Evolutionary conservation across 2,797 vertebrate species (phyloP).

Genomic region (Nannoperca obscura): DNA sequence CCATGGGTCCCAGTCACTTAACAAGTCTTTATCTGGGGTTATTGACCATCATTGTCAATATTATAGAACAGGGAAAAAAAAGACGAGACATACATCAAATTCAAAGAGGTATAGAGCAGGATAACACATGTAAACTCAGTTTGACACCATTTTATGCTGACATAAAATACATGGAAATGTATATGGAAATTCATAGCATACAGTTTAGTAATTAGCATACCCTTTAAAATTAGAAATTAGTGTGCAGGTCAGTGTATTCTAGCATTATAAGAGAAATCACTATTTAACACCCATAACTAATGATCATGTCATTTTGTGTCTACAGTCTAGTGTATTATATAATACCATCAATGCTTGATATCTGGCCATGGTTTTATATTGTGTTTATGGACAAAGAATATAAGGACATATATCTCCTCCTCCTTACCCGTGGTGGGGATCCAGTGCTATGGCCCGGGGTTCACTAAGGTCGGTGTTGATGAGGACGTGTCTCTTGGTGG

Average conservation of each 20-base stretch:
- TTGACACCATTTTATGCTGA: conserved; percentile 26
- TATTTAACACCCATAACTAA: background rate
- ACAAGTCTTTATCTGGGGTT: conserved; percentile 32
- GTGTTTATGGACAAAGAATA: background rate
- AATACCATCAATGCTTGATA: background rate
- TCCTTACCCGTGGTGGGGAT: conserved; percentile 92
- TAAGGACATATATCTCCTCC: background rate
- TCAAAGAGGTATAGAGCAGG: background rate
- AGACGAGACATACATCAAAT: background rate
- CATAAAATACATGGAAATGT: background rate
- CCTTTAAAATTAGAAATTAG: background rate
- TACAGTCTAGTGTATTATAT: background rate
- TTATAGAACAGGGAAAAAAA: conserved; percentile 1
- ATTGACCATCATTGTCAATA: conserved; percentile 10
- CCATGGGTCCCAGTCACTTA: conserved; percentile 12
- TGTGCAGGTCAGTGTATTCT: background rate
- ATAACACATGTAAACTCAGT: conserved; percentile 16
- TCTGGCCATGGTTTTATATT: background rate
- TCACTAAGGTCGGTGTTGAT: conserved; percentile 92
- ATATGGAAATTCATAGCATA: conserved; percentile 34
- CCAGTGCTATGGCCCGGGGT: conserved; percentile 93
- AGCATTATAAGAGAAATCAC: background rate
- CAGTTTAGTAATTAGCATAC: conserved; percentile 20
- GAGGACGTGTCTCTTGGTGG: conserved; percentile 90
- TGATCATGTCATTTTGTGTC: conserved; percentile 4